Evolutionary conservation across 2,888 invertebrate species (phyloP).

Genomic region (Galeopsomyia nigrocyanea): DNA sequence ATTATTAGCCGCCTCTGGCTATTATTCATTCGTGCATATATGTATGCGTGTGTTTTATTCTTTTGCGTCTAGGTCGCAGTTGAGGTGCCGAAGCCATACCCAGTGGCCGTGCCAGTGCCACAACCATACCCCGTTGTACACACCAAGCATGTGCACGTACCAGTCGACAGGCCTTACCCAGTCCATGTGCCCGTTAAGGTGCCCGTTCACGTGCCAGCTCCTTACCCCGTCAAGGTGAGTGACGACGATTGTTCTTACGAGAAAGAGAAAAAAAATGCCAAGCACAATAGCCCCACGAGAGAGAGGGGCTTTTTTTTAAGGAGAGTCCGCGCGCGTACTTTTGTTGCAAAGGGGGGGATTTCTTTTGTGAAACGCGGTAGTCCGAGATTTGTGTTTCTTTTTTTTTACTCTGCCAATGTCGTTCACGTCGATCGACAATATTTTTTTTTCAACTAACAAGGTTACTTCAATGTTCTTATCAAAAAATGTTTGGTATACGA

Average conservation of each 20-base stretch:
- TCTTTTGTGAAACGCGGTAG: no score
- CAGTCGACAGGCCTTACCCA: conserved; percentile 70
- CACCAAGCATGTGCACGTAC: conserved; percentile 67
- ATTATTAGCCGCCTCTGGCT: no score
- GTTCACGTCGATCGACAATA: not conserved
- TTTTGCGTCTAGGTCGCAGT: conserved; percentile 65
- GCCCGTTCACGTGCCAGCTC: conserved; percentile 71
- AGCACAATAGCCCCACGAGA: no score
- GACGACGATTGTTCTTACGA: not conserved
- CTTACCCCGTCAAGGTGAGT: conserved; percentile 71
- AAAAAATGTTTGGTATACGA: conserved; percentile 29
- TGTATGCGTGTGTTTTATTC: no score
- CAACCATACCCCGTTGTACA: conserved; percentile 69
- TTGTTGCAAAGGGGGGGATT: no score
- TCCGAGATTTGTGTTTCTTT: no score
- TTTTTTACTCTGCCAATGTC: no score
- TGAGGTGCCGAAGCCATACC: conserved; percentile 69
- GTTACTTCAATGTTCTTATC: no score
- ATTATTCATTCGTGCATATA: no score
- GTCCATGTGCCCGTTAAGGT: conserved; percentile 71
- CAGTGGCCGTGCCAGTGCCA: conserved; percentile 71
- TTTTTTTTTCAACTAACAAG: not conserved
- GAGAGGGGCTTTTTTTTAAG: no score
- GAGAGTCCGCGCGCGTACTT: no score
- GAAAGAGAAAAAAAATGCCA: not conserved